These are phyloP conservation scores for Galerucella pusilla DNA, from an alignment of 2,888 invertebrate genomes.

Conservation along the genomic window DNA sequence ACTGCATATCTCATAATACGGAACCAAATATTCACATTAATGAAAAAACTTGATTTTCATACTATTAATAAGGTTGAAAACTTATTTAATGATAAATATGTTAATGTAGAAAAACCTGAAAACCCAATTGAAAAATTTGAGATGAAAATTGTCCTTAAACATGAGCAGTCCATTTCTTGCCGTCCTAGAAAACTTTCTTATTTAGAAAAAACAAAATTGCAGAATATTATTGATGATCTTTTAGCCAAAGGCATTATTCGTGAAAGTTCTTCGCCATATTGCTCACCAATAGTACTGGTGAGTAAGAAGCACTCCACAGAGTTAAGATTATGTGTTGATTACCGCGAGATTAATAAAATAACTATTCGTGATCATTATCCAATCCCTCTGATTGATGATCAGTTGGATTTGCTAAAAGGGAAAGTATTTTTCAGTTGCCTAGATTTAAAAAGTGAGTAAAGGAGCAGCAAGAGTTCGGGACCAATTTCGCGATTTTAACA, in stretches of 20 bases:
- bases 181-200: conserved; percentile 34
- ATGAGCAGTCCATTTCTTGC: conserved; percentile 31
- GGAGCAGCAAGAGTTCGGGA: too few relatives aligned
- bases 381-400: conserved; percentile 52
- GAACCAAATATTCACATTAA: conserved; percentile 1
- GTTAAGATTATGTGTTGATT: conserved; percentile 48
- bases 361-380: conserved; percentile 51
- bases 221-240: conserved; percentile 36
- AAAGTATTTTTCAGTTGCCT: conserved; percentile 51
- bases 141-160: conserved; percentile 15
- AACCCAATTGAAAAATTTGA: conserved; percentile 3
- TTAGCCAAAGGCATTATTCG: conserved; percentile 31
- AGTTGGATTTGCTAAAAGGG: conserved; percentile 49
- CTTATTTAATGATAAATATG: conserved; percentile 12
- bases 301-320: conserved; percentile 35
- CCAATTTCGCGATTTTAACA: too few relatives aligned
- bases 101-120: conserved; percentile 9
- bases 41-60: not conserved
- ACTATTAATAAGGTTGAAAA: conserved; percentile 2
- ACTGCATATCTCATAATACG: not conserved
- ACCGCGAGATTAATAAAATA: conserved; percentile 49
- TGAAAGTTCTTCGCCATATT: conserved; percentile 31
- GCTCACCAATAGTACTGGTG: conserved; percentile 30
- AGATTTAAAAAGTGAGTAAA: conserved; percentile 48
- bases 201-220: conserved; percentile 34